Evolutionary conservation across 2,113 vertebrate genomes (phyloP).

Genomic region (Mirounga angustirostris): DNA sequence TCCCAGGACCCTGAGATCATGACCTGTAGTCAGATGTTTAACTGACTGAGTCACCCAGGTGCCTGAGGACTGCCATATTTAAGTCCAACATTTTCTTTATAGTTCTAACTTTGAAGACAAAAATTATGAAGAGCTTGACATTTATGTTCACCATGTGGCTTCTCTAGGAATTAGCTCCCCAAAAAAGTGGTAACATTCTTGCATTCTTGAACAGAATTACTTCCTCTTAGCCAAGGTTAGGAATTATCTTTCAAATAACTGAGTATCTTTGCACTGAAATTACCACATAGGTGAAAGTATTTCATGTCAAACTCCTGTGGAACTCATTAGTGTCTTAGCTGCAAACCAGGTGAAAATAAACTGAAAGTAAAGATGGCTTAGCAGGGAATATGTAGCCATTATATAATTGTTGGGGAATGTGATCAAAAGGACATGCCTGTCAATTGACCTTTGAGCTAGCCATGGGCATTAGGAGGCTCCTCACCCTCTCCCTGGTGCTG

Average conservation of each 20-base stretch:
- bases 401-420: not conserved
- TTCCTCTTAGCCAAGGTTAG: not conserved
- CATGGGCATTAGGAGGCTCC: not conserved
- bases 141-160: not conserved
- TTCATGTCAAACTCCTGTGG: not conserved
- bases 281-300: not conserved
- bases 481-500: not conserved
- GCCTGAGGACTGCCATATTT: not conserved
- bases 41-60: not conserved
- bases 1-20: not conserved
- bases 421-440: not conserved
- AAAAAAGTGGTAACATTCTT: not conserved
- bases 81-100: not conserved
- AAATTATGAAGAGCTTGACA: not conserved
- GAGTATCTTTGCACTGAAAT: not conserved
- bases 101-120: not conserved
- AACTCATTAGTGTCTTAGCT: not conserved
- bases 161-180: not conserved
- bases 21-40: not conserved
- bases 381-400: not conserved
- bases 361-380: not conserved
- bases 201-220: not conserved
- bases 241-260: slow-evolving; percentile 11
- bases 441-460: not conserved
- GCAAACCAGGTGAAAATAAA: not conserved